Evolutionary conservation across 2,797 vertebrate species (phyloP), one percentile per base, ranked within the genome.

Genomic region (Falco naumanni): DNA sequence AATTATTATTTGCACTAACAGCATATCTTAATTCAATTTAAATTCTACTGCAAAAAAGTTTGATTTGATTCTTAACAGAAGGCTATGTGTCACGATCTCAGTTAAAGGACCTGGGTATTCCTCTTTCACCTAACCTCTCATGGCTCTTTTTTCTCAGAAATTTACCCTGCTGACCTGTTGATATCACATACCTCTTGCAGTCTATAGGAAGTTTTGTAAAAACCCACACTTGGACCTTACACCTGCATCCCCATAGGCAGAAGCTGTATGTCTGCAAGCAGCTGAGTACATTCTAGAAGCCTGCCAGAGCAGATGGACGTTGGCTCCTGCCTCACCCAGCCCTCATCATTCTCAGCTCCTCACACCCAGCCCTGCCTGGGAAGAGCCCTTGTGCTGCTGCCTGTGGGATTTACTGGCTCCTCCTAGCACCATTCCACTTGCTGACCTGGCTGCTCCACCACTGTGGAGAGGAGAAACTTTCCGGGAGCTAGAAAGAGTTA

Each of bases 351-450:
- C 48, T 43, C 31, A 72, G 14, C 4, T 25, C 10, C 39, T 80
- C 0, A 0, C 19, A 48, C 7, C 3, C 39, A 69, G 34, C 20
- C 26, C 24, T 51, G 6, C 29, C 20, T 20, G 15, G 48, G 24
- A 89, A 75, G 12, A 21, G 20, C 3, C 13, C 20, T 82, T 74
- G 7, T 51, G 24, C 10, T 56, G 19, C 41, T 82, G 34, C 21
- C 37, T 17, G 16, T 41, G 50, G 18, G 34, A 29, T 34, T 71
- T 71, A 6, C 26, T 39, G 28, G 7, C 16, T 87, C 9, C 11
- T 82, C 19, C 25, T 54, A 18, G 5, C 21, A 48, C 4, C 28
- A 4, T 79, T 65, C 15, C 1, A 1, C 6, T 54, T 69, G 10
- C 28, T 34, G 41, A 24, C 25, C 16, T 2, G 3, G 12, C 17